These are phyloP conservation scores for Drosophila anomelani DNA, from an alignment of 2,888 invertebrate genomes.

Conservation along the genomic window DNA sequence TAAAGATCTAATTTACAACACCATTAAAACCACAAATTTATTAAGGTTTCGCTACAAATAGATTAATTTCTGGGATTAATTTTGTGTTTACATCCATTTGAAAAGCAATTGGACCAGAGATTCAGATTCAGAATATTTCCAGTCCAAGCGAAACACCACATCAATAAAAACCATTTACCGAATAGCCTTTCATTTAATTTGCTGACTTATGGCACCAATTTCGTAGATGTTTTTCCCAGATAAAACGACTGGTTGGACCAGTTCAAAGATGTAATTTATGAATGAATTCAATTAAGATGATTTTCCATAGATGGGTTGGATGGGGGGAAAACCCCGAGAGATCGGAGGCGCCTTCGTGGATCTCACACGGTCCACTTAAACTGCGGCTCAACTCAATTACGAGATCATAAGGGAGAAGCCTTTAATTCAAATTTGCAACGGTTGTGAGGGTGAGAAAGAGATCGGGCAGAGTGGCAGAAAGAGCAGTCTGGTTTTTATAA, in stretches of 20 bases:
- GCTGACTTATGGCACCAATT: slow-evolving; percentile 39
- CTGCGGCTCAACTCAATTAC: slow-evolving; percentile 66
- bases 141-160: slow-evolving; percentile 5
- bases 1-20: not conserved
- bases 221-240: slow-evolving; percentile 32
- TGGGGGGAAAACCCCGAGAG: slow-evolving; percentile 24
- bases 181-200: slow-evolving; percentile 33
- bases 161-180: slow-evolving; percentile 39
- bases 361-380: slow-evolving; percentile 54
- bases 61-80: not conserved
- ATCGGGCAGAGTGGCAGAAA: not conserved
- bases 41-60: not conserved
- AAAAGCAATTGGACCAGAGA: slow-evolving; percentile 5
- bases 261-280: slow-evolving; percentile 64
- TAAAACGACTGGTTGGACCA: slow-evolving; percentile 30
- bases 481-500: slow-evolving; percentile 4
- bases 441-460: slow-evolving; percentile 28
- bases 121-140: slow-evolving; percentile 5
- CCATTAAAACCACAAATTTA: not conserved
- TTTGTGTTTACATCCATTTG: slow-evolving; percentile 21
- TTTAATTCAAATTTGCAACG: slow-evolving; percentile 57
- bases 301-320: slow-evolving; percentile 12
- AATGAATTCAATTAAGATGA: slow-evolving; percentile 76
- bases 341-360: slow-evolving; percentile 8
- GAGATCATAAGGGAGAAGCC: slow-evolving; percentile 30